Evolutionary conservation across 2,113 vertebrate genomes (phyloP).

Genomic region (Phaethornis superciliosus): DNA sequence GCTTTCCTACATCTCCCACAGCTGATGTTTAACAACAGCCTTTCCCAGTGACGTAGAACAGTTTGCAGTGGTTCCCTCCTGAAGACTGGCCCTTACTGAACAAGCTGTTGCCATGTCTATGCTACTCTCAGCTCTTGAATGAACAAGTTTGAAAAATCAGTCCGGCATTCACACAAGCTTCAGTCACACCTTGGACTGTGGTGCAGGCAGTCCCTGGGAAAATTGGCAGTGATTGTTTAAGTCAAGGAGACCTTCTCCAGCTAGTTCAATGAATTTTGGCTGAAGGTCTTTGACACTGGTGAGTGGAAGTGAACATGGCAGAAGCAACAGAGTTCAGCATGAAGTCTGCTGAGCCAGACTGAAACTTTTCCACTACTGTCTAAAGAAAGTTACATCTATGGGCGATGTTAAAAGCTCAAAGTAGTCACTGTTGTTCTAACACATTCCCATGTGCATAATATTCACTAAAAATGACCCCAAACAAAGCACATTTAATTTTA

Average conservation of each 20-base stretch:
- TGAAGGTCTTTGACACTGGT: conserved; percentile 1
- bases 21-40: not conserved
- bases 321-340: not conserved
- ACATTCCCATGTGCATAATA: not conserved
- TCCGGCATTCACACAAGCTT: not conserved
- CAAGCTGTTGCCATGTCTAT: accelerated
- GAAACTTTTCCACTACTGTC: not conserved
- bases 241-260: conserved; percentile 2
- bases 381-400: not conserved
- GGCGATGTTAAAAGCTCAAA: not conserved
- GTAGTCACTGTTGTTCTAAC: not conserved
- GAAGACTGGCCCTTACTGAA: not conserved
- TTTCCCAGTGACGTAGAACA: not conserved
- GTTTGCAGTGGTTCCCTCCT: not conserved
- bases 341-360: not conserved
- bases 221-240: not conserved
- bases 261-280: not conserved
- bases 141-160: not conserved
- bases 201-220: not conserved
- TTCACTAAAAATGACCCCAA: not conserved
- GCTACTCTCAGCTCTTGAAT: not conserved
- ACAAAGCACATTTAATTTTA: not conserved
- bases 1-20: not conserved
- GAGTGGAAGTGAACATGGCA: conserved; percentile 1
- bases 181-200: not conserved